Percentiles rank a stretch among this genome's conserved stretches.
Evolutionary conservation across 2,113 vertebrate genomes (phyloP).

Genomic region (Larimichthys crocea): DNA sequence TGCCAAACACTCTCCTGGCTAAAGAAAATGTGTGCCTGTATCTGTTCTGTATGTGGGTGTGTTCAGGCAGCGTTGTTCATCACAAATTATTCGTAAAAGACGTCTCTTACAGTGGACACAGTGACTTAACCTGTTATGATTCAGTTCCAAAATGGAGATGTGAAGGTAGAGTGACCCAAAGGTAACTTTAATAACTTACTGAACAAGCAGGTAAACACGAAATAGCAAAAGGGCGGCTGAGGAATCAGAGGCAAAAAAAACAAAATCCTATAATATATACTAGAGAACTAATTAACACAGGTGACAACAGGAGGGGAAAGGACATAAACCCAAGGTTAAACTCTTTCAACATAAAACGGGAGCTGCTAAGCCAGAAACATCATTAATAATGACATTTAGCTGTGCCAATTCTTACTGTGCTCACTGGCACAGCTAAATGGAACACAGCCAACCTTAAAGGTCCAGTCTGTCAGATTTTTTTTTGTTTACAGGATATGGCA

Average conservation of each 20-base stretch:
- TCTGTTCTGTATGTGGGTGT: conserved; percentile 11
- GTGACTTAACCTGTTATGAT: not conserved
- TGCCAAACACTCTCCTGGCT: not conserved
- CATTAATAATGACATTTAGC: not conserved
- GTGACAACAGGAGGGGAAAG: not conserved
- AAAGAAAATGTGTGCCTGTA: not conserved
- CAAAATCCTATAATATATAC: too few relatives aligned
- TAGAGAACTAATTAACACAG: not conserved
- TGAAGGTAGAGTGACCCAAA: too few relatives aligned
- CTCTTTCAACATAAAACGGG: too few relatives aligned
- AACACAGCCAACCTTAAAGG: not conserved
- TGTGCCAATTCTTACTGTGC: not conserved
- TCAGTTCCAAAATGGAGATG: too few relatives aligned
- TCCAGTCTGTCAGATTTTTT: too few relatives aligned
- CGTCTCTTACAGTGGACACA: not conserved
- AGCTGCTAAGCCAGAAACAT: not conserved
- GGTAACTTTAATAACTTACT: not conserved
- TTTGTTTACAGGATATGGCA: too few relatives aligned
- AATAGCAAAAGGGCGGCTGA: too few relatives aligned
- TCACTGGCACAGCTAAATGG: not conserved
- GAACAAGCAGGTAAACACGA: too few relatives aligned
- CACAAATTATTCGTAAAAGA: not conserved
- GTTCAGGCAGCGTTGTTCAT: conserved; percentile 22
- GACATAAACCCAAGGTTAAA: too few relatives aligned
- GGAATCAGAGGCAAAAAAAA: too few relatives aligned